These are phyloP conservation scores for Leptoteleia sp. DNA, from an alignment of 1,140 invertebrate species.

Conservation along the genomic window DNA sequence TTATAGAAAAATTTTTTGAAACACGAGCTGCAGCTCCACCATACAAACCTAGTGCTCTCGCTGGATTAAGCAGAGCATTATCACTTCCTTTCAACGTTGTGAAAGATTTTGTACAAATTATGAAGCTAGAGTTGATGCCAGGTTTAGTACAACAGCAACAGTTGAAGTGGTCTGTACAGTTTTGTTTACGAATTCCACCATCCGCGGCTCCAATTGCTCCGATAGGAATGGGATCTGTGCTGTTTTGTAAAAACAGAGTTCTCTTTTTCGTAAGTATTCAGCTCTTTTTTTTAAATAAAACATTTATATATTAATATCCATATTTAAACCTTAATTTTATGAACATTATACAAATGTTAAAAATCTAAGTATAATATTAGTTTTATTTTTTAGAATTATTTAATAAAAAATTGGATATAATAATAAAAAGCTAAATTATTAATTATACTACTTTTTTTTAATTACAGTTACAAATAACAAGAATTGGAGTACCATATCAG, in stretches of 20 bases:
- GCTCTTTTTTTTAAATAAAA: too few species aligned
- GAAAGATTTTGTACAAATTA: constrained; percentile 95
- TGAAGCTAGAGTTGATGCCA: constrained; percentile 90
- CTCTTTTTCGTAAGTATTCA: constrained; percentile 90
- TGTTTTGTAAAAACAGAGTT: constrained; percentile 92
- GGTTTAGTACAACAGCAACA: constrained; percentile 84
- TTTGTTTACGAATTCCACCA: constrained; percentile 94
- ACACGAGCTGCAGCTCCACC: constrained; percentile 91
- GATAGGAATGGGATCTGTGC: constrained; percentile 90
- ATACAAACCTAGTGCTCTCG: constrained; percentile 93
- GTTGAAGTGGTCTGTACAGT: constrained; percentile 92
- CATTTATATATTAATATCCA: too few species aligned
- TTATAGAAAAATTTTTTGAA: constrained; percentile 97
- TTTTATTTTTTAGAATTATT: too few species aligned
- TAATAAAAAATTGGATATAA: too few species aligned
- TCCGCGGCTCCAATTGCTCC: constrained; percentile 91
- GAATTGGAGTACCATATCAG: constrained; percentile 85
- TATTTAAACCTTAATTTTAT: too few species aligned
- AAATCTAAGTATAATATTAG: too few species aligned
- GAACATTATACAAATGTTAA: too few species aligned
- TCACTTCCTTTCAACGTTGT: constrained; percentile 91
- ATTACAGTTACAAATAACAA: constrained; percentile 92
- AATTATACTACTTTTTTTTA: too few species aligned
- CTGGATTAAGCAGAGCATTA: constrained; percentile 90
- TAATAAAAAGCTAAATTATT: too few species aligned